Evolutionary conservation across 2,113 vertebrate species (phyloP).

Genomic region (Alethe castanea): DNA sequence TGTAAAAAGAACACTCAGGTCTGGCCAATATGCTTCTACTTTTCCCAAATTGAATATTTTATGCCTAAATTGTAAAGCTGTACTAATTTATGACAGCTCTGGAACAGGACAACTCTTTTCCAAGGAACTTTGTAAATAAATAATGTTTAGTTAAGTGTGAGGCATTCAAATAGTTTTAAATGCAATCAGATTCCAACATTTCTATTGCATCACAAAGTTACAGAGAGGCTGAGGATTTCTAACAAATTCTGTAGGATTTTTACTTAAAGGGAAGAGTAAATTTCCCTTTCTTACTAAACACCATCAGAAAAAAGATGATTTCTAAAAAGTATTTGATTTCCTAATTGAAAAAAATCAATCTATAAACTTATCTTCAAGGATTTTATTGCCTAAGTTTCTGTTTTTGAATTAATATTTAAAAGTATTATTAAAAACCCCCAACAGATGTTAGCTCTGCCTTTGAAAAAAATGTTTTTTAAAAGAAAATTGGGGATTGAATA

Average conservation of each 20-base stretch:
- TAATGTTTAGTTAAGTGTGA: not conserved
- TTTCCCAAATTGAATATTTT: not conserved
- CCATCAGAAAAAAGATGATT: not conserved
- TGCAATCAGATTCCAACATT: not conserved
- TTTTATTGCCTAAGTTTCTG: not conserved
- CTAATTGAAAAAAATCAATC: not conserved
- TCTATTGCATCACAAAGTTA: not conserved
- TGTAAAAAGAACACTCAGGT: not conserved
- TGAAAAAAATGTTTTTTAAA: not conserved
- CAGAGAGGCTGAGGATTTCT: not conserved
- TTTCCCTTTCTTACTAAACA: not conserved
- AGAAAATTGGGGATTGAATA: not conserved
- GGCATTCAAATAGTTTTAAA: not conserved
- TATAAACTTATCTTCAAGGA: not conserved
- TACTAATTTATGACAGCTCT: not conserved
- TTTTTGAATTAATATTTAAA: not conserved
- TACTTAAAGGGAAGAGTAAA: not conserved
- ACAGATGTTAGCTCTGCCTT: not conserved
- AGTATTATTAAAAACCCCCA: fast-evolving
- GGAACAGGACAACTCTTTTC: not conserved
- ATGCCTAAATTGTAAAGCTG: not conserved
- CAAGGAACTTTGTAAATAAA: not conserved
- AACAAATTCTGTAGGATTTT: not conserved
- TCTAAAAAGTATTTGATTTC: not conserved
- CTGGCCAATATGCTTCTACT: not conserved